Percentiles rank a stretch among this genome's conserved stretches.
These are phyloP conservation scores for Heliornis fulica DNA, from an alignment of 2,113 vertebrate genomes.

Conservation along the genomic window DNA sequence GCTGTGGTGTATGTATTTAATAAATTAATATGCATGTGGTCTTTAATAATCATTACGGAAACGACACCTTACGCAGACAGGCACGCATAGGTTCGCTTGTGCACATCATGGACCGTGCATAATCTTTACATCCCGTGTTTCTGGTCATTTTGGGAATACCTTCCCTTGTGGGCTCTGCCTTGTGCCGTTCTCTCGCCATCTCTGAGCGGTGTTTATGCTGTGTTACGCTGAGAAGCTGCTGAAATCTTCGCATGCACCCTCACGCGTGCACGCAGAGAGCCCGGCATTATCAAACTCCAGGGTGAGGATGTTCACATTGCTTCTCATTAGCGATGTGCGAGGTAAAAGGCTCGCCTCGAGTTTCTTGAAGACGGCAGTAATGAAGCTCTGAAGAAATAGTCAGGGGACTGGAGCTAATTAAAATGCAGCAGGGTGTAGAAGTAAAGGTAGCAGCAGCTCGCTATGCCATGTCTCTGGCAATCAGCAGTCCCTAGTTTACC, in stretches of 20 bases:
- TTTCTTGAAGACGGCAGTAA: conserved; percentile 74
- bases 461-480: conserved; percentile 74
- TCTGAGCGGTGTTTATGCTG: neutral
- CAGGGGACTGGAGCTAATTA: conserved; percentile 82
- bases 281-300: conserved; percentile 14
- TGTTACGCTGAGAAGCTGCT: neutral
- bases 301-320: conserved; percentile 61
- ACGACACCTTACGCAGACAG: neutral
- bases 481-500: conserved; percentile 77
- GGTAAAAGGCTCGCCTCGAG: conserved; percentile 61
- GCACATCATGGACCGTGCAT: rapidly evolving
- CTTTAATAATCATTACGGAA: neutral
- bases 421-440: conserved; percentile 82
- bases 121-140: neutral
- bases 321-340: conserved; percentile 71
- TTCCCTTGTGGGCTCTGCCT: neutral
- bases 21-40: neutral
- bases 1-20: neutral
- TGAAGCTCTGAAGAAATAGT: conserved; percentile 76
- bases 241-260: conserved; percentile 11
- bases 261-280: neutral
- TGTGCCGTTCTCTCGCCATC: neutral
- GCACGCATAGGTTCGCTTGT: neutral
- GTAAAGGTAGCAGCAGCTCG: conserved; percentile 69
- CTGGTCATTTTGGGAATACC: neutral